phyloP scores from a whole-genome alignment of 1,140 invertebrate genomes.

The Psilanteris sp. region DNA sequence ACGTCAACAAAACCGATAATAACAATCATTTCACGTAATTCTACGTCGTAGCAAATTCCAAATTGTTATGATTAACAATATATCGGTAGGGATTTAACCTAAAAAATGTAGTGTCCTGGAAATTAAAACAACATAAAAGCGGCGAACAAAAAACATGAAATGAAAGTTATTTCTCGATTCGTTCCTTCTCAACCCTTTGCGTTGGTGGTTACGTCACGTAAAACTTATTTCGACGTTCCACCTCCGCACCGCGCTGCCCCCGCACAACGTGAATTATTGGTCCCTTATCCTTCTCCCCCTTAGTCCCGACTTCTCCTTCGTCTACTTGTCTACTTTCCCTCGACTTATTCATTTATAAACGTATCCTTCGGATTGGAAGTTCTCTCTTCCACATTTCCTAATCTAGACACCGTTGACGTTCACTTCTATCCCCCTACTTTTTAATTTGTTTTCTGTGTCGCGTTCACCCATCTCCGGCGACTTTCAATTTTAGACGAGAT shows the following conservation, averaged over 20 bases:
- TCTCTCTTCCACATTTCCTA: conserved; percentile 35
- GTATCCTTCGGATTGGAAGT: conserved; percentile 44
- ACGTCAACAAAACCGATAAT: too few relatives aligned
- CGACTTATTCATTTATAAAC: conserved; percentile 26
- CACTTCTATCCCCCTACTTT: conserved; percentile 34
- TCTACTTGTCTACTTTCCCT: conserved; percentile 48
- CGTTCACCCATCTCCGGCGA: conserved; percentile 16
- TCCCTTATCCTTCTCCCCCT: conserved; percentile 60
- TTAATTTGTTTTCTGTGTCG: conserved; percentile 22
- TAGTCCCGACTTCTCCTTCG: conserved; percentile 6
- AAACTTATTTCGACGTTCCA: conserved; percentile 78
- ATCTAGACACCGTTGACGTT: conserved; percentile 26
- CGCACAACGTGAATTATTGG: conserved; percentile 71
- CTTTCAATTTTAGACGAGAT: conserved; percentile 3
- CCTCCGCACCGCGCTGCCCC: conserved; percentile 64
- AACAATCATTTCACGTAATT: too few relatives aligned
- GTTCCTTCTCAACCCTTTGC: conserved; percentile 76
- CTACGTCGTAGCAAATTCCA: too few relatives aligned
- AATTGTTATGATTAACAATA: too few relatives aligned
- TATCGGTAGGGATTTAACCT: too few relatives aligned
- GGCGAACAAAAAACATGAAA: conserved; percentile 2
- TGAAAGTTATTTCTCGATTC: conserved; percentile 38
- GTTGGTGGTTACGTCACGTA: conserved; percentile 77
- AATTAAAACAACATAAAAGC: not conserved
- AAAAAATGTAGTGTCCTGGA: not conserved